Base-by-base conservation (phyloP, 1,140 invertebrate genomes). In the Trichoplusia ni region DNA sequence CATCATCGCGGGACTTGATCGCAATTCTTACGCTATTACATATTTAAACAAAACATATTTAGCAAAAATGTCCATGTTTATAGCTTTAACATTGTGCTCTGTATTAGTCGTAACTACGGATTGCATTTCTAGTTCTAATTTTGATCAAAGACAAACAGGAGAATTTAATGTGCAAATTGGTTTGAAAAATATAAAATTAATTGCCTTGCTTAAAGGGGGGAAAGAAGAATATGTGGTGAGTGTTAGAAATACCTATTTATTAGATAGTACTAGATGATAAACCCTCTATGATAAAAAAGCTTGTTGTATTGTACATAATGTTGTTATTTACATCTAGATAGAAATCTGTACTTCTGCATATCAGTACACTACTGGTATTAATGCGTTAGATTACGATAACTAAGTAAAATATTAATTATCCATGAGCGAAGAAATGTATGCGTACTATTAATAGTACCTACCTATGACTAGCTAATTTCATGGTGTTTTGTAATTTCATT, bases 111-210 rank as follows among this genome's bases (percentile, higher is more conserved):
- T 53, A 23, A 51, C 29, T 29, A 44, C 54, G n/a, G 38, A 58
- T 18, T 42, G 54, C 16, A 42, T 38, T 4, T 44, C 76, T 23
- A 58, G 68, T 23, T 44, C 76, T 23, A 58, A 67, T 23, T 95
- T 93, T 80, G 95, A 96, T 84, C 95, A 96, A 79, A 92, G 94
- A 25, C 95, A 96, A 83, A 93, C 92, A 1, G 95, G 95, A 2
- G 93, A 95, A 61, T 91, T 95, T 66, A 96, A 96, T 85, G 93
- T 96, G 35, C 95, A 95, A 75, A 89, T 96, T 38, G 93, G 95
- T 77, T 83, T 96, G 46, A 96, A 96, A 86, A 94, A 96, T 86
- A 87, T 96, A 49, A 92, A 94, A 75, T 93, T 96, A 69, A 91
- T 95, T 64, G 95, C 95, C 23, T 75, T 96, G 27, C 71, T 90